Percentiles rank a stretch among this genome's conserved stretches.
Conservation (phyloP, 1,140 invertebrate genomes). For the Drosophila varians region DNA sequence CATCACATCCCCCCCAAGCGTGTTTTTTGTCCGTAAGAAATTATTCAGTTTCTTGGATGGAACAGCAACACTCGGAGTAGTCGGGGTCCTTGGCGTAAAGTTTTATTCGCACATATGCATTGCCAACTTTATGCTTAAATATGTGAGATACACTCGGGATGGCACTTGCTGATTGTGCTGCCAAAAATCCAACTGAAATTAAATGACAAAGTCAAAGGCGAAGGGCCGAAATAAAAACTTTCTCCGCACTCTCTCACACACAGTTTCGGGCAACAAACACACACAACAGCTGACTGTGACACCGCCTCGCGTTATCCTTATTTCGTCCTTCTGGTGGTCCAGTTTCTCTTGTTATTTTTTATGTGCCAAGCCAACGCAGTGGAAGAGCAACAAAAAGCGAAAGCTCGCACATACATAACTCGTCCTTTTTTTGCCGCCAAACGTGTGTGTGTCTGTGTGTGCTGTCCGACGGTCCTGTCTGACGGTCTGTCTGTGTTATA, state of each 20-base stretch:
- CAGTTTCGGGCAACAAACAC: slow-evolving; percentile 52
- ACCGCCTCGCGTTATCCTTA: slow-evolving; percentile 28
- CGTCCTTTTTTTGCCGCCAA: slow-evolving; percentile 25
- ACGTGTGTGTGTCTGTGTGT: slow-evolving; percentile 26
- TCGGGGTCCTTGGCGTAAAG: slow-evolving; percentile 25
- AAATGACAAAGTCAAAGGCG: slow-evolving; percentile 62
- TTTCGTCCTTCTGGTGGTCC: slow-evolving; percentile 53
- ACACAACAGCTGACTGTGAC: slow-evolving; percentile 58
- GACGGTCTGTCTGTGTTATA: slow-evolving; percentile 61
- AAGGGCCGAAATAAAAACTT: slow-evolving; percentile 42
- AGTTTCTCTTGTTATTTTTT: slow-evolving; percentile 67
- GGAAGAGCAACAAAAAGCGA: slow-evolving; percentile 63
- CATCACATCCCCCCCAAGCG: slow-evolving; percentile 11
- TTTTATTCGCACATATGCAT: not conserved
- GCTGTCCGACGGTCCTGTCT: slow-evolving; percentile 12
- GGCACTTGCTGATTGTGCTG: slow-evolving; percentile 69
- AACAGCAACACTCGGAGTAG: slow-evolving; percentile 12
- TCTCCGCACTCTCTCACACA: slow-evolving; percentile 41
- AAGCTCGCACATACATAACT: slow-evolving; percentile 78
- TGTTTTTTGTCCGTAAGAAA: slow-evolving; percentile 28
- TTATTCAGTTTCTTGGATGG: slow-evolving; percentile 41
- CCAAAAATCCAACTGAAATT: slow-evolving; percentile 68
- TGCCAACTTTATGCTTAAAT: not conserved
- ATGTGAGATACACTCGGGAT: slow-evolving; percentile 23
- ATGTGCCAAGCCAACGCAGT: slow-evolving; percentile 37